Conservation (phyloP, 2,113 vertebrate genomes). For the Callaeas wilsoni region DNA sequence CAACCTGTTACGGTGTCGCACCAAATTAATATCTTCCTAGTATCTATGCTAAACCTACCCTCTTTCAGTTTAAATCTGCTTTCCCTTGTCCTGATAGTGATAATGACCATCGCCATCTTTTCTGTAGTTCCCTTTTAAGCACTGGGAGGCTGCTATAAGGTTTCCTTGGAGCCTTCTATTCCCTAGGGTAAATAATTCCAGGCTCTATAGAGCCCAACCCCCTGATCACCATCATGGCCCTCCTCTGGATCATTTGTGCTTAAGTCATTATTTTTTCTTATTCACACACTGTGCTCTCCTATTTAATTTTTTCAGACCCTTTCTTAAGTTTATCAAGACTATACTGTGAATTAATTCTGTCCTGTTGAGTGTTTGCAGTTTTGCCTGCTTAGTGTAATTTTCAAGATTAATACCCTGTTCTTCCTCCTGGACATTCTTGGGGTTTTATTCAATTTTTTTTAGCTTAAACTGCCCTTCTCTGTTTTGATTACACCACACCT, state of each 20-base stretch:
- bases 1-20: neutral
- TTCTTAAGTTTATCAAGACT: neutral
- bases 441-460: neutral
- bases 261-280: neutral
- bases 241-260: neutral
- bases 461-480: neutral
- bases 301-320: neutral
- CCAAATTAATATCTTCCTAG: neutral
- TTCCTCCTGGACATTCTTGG: neutral
- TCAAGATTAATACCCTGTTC: neutral
- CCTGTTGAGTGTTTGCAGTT: neutral
- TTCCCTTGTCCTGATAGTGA: neutral
- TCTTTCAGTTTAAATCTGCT: neutral
- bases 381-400: neutral
- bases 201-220: neutral
- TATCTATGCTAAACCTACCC: neutral
- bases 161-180: neutral
- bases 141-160: neutral
- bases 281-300: neutral
- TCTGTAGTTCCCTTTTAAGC: neutral
- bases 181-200: neutral
- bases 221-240: rapidly evolving
- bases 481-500: neutral
- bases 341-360: neutral
- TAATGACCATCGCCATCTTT: neutral